phyloP scores from a whole-genome alignment of 2,888 invertebrate genomes.

The Tenthredo mesomela region DNA sequence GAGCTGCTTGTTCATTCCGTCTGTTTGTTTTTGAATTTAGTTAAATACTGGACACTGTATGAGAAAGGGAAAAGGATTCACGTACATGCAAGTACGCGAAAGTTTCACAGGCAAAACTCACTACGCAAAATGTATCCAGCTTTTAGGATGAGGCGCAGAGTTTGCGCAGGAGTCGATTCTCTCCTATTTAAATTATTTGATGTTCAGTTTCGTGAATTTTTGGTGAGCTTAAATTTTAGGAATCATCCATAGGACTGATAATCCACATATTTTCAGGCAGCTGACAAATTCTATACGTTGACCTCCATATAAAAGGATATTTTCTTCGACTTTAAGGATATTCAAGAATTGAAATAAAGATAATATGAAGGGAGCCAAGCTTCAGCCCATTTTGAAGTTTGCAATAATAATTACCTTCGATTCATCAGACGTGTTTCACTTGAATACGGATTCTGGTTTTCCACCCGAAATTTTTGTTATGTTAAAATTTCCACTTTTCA shows the following conservation, averaged over 20 bases:
- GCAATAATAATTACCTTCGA: not conserved
- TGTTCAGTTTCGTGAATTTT: not conserved
- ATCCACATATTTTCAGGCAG: too few species aligned
- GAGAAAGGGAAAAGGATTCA: not conserved
- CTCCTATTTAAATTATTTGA: not conserved
- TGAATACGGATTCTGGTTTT: not conserved
- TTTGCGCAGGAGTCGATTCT: not conserved
- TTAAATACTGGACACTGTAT: not conserved
- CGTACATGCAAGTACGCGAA: not conserved
- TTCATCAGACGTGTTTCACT: not conserved
- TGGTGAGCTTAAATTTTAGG: not conserved
- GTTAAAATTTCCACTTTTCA: not conserved
- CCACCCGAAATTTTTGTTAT: not conserved
- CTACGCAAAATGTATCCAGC: not conserved
- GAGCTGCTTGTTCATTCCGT: conserved; percentile 25
- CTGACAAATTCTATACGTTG: too few species aligned
- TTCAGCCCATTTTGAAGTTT: not conserved
- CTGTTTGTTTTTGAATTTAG: conserved; percentile 18
- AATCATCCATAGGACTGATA: not conserved
- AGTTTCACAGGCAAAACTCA: not conserved
- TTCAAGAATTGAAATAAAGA: not conserved
- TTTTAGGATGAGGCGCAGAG: not conserved
- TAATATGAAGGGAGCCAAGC: not conserved
- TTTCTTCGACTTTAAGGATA: not conserved
- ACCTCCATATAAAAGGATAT: not conserved